Percentiles rank a stretch among this genome's conserved stretches.
phyloP scores from a whole-genome alignment of 2,888 invertebrate species.

The Lithodes maja region DNA sequence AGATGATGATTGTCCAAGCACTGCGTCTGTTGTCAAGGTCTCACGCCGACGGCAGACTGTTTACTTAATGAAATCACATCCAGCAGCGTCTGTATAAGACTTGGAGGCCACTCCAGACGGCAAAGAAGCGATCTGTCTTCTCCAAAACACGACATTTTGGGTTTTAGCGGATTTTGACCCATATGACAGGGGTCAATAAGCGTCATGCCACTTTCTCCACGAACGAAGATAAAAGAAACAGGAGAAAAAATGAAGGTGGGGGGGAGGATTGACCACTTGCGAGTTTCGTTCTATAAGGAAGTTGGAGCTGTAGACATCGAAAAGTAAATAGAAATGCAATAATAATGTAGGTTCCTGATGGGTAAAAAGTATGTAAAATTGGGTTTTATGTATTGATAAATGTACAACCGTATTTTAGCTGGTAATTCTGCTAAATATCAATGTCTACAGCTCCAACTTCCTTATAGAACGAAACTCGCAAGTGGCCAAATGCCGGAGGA shows the following conservation, averaged over 20 bases:
- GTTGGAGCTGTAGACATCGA: too few species aligned
- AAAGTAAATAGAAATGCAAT: too few species aligned
- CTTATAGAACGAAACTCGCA: too few species aligned
- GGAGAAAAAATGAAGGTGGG: slow-evolving; percentile 28
- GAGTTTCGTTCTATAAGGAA: too few species aligned
- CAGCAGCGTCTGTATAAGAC: slow-evolving; percentile 1
- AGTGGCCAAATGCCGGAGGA: not conserved
- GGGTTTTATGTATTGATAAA: too few species aligned
- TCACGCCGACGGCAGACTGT: not conserved
- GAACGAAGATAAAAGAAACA: slow-evolving; percentile 47
- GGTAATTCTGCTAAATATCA: too few species aligned
- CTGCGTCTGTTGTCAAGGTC: not conserved
- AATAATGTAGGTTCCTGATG: too few species aligned
- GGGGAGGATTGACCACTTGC: not conserved
- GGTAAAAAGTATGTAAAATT: too few species aligned
- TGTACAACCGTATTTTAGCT: too few species aligned
- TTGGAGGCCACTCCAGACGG: slow-evolving; percentile 32
- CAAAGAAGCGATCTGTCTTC: not conserved
- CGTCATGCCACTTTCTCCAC: not conserved
- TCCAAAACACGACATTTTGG: not conserved
- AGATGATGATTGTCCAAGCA: too few species aligned
- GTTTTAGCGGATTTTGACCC: slow-evolving; percentile 3
- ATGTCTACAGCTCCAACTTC: too few species aligned
- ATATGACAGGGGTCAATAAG: slow-evolving; percentile 37
- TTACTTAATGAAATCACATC: slow-evolving; percentile 40